A percentile compares a stretch with the other conserved stretches of the same genome.
Evolutionary conservation across 1,140 invertebrate species (phyloP).

Genomic region (Tetramorium alpestre): DNA sequence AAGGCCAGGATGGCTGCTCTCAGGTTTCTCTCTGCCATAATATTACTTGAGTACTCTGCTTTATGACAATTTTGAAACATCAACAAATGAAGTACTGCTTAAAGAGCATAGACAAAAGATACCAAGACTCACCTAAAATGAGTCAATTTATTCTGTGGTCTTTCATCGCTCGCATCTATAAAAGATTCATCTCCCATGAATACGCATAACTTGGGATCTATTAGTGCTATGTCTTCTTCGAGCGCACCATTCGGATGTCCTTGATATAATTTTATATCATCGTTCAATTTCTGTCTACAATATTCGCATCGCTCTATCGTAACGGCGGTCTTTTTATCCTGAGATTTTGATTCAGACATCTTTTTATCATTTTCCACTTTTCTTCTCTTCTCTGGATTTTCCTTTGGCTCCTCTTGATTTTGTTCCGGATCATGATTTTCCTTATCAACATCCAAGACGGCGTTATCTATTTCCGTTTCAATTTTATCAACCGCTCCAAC

Average conservation of each 20-base stretch:
- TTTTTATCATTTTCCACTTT: conserved; percentile 19
- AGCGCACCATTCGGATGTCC: conserved; percentile 91
- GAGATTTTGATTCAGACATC: neutral
- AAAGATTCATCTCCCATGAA: conserved; percentile 88
- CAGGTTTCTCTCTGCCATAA: neutral
- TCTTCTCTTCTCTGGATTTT: conserved; percentile 44
- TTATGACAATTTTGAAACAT: neutral
- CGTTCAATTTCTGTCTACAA: conserved; percentile 89
- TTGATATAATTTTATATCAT: conserved; percentile 89
- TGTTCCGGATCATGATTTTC: conserved; percentile 46
- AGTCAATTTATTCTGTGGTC: conserved; percentile 90
- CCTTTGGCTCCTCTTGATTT: conserved; percentile 10
- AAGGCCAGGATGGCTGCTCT: too few relatives aligned
- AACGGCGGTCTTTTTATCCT: conserved; percentile 2
- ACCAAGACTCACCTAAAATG: conserved; percentile 77
- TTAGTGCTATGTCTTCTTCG: conserved; percentile 92
- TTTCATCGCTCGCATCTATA: conserved; percentile 86
- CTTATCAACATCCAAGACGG: conserved; percentile 15
- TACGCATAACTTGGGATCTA: conserved; percentile 90
- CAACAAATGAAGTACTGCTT: neutral
- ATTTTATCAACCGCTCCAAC: neutral
- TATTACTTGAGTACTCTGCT: neutral
- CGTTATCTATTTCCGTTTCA: neutral
- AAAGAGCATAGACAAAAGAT: neutral
- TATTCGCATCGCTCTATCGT: conserved; percentile 82